phyloP scores from a whole-genome alignment of 2,888 invertebrate genomes.

The Nymphalis polychloros region DNA sequence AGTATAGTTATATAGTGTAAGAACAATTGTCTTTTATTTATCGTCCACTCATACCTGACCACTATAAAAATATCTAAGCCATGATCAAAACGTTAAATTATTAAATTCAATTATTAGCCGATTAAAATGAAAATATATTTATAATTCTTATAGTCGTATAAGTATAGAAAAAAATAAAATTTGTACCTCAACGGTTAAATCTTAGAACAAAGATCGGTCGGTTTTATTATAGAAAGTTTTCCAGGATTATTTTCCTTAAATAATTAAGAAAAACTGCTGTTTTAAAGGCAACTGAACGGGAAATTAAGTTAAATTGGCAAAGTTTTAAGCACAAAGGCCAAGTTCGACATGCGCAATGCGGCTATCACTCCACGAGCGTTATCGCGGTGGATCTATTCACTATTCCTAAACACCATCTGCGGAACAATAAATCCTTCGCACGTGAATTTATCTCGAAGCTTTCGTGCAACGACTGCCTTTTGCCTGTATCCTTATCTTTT shows the following conservation, averaged over 20 bases:
- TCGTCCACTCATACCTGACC: neutral
- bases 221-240: neutral
- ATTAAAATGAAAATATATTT: neutral
- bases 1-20: conserved; percentile 74
- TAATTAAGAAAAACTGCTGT: conserved; percentile 3
- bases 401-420: conserved; percentile 35
- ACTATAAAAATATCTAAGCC: neutral
- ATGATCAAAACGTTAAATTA: neutral
- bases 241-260: neutral
- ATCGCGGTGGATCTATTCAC: conserved; percentile 37
- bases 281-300: conserved; percentile 9
- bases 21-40: conserved; percentile 59
- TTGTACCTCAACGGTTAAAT: neutral
- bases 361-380: conserved; percentile 28
- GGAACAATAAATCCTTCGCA: conserved; percentile 37
- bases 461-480: conserved; percentile 28
- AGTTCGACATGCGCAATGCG: conserved; percentile 28
- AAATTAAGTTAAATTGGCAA: conserved; percentile 23
- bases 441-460: conserved; percentile 33
- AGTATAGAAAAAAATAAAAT: neutral
- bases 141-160: neutral
- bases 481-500: conserved; percentile 21
- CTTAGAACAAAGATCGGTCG: neutral
- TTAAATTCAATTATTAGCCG: neutral
- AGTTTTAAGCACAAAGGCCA: conserved; percentile 7